A percentile compares a stretch with the other conserved stretches of the same genome.
Conservation (phyloP, 2,888 invertebrate genomes). For the Helobdella robusta region DNA sequence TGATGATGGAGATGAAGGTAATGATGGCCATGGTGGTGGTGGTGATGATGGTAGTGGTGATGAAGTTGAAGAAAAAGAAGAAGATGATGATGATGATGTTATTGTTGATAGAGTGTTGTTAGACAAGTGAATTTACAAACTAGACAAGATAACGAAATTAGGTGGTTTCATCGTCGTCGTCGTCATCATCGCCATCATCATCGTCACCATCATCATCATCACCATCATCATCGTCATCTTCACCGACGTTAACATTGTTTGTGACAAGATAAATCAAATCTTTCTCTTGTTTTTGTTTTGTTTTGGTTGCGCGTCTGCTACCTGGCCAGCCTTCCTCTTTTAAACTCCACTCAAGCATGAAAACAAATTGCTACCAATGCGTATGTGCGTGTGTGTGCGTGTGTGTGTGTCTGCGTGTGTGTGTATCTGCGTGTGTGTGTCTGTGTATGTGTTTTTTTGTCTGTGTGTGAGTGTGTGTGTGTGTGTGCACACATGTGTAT, state of each 20-base stretch:
- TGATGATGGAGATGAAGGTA: constrained; percentile 19
- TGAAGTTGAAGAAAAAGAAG: constrained; percentile 27
- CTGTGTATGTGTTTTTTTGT: neutral
- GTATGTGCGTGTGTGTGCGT: constrained; percentile 1
- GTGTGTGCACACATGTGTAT: neutral
- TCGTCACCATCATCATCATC: constrained; percentile 11
- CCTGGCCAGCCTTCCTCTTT: neutral
- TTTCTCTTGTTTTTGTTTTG: neutral
- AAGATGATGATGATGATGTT: constrained; percentile 9
- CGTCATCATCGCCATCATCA: constrained; percentile 19
- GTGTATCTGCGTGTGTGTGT: neutral
- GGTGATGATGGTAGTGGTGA: constrained; percentile 18
- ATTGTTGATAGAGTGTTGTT: neutral
- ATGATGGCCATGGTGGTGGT: constrained; percentile 16
- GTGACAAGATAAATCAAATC: too few species aligned
- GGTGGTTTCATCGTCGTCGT: constrained; percentile 18
- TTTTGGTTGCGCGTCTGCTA: neutral
- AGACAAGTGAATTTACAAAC: too few species aligned
- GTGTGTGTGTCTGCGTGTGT: neutral
- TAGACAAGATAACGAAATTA: too few species aligned
- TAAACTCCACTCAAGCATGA: neutral
- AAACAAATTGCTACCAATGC: neutral
- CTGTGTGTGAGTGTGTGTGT: neutral
- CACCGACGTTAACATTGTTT: neutral
- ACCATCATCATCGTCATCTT: constrained; percentile 14